A percentile compares a stretch with the other conserved stretches of the same genome.
Conservation (phyloP, 2,888 invertebrate genomes). For the Acanthoscelides obtectus region DNA sequence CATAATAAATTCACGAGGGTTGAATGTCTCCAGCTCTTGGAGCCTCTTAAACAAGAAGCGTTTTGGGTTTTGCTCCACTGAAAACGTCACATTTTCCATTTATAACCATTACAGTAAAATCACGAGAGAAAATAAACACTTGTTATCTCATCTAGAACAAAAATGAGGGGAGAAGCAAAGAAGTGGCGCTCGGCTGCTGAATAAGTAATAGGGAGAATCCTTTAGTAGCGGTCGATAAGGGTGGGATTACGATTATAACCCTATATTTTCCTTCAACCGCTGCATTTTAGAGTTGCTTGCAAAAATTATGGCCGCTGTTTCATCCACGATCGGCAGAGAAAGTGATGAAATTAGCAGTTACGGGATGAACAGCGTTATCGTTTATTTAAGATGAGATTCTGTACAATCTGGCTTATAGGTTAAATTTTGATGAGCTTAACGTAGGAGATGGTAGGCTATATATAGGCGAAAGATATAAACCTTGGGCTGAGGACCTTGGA, state of each 20-base stretch:
- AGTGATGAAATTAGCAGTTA: too few relatives aligned
- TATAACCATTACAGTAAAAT: background rate
- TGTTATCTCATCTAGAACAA: background rate
- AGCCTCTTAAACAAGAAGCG: too few relatives aligned
- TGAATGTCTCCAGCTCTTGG: too few relatives aligned
- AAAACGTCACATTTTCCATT: background rate
- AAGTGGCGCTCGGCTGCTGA: background rate
- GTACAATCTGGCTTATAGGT: too few relatives aligned
- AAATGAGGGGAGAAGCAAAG: background rate
- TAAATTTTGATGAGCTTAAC: too few relatives aligned
- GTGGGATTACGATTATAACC: background rate
- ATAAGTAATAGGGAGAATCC: background rate
- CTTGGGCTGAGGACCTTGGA: too few relatives aligned
- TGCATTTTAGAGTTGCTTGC: background rate
- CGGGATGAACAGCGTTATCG: too few relatives aligned
- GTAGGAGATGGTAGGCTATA: too few relatives aligned
- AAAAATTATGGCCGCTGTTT: background rate
- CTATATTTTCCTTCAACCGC: background rate
- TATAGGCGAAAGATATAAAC: too few relatives aligned
- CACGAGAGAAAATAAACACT: background rate
- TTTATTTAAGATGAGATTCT: too few relatives aligned
- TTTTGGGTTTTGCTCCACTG: background rate
- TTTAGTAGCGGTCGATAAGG: background rate
- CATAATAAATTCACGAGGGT: too few relatives aligned
- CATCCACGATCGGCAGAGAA: background rate